Evolutionary conservation across 2,888 invertebrate genomes (phyloP), one percentile per base, ranked within the genome.

Genomic region (Lycia hirtaria): DNA sequence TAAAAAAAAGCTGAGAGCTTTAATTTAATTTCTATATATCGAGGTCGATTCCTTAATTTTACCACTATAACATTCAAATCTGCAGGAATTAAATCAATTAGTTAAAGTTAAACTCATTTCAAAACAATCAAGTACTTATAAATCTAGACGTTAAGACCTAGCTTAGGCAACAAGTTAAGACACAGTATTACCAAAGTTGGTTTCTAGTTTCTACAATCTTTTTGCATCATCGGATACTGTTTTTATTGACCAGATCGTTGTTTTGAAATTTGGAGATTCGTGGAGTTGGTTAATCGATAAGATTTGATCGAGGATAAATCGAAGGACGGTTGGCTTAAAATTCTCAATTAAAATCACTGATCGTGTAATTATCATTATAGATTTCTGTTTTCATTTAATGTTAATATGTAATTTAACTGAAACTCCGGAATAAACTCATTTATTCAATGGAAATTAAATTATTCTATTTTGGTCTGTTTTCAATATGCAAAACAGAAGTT

Each of bases 201-300:
- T 41, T 40, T 45, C 32, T 9, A 40, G 28, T 45, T 28, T 48
- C 26, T 22, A 37, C 53, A 40, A 32, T 45, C 26, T 19, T 45
- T n/a, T 50, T 45, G 22, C 55, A 28, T 20, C 55, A 47, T 47
- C 15, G 10, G 19, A 56, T 41, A n/a, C 12, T 26, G 24, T 33
- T 51, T 56, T 56, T 50, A 56, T 56, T 51, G 40, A 35, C 56
- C 38, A 47, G 45, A 47, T 56, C 15, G n/a, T 5, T 15, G 15
- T 56, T 45, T 40, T 45, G 56, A 38, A 38, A 56, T 35, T 33
- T 35, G n/a, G 22, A 10, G 19, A 30, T 28, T 22, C 24, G 22
- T 15, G 20, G 12, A 45, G 32, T 41, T 55, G 28, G 24, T 12
- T 19, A 43, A 35, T 32, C 28, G 19, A 32, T 30, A 20, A 20